Evolutionary conservation across 2,888 invertebrate species (phyloP).

Genomic region (Heliconius charithonia): DNA sequence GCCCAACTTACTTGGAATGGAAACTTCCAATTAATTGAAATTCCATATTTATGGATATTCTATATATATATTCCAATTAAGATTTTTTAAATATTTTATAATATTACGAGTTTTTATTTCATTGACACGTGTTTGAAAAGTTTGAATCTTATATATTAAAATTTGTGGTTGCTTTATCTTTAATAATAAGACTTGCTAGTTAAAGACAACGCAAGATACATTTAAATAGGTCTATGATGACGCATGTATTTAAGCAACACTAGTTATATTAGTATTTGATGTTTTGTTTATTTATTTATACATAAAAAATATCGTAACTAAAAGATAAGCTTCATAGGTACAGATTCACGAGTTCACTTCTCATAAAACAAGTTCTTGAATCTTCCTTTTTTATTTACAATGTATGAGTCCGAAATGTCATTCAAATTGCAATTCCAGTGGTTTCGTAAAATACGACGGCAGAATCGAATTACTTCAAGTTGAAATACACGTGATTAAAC

Average conservation of each 20-base stretch:
- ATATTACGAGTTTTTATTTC: neutral
- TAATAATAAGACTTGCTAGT: too few species aligned
- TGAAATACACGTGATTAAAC: constrained; percentile 28
- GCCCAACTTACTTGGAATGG: too few species aligned
- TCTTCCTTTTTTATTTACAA: neutral
- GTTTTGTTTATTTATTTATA: neutral
- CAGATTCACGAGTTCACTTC: neutral
- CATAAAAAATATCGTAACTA: too few species aligned
- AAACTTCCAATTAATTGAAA: neutral
- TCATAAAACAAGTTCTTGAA: neutral
- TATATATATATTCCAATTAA: neutral
- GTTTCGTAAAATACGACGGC: neutral
- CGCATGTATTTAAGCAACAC: too few species aligned
- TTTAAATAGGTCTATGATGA: too few species aligned
- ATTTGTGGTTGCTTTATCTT: too few species aligned
- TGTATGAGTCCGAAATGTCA: neutral
- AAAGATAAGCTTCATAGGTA: neutral
- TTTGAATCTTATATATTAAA: neutral
- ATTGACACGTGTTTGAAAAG: neutral
- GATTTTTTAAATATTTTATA: neutral
- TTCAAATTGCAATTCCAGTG: constrained; percentile 1
- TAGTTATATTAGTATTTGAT: neutral
- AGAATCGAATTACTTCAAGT: constrained; percentile 32
- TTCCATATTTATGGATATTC: neutral
- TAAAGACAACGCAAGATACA: too few species aligned